Evolutionary conservation across 2,113 vertebrate species (phyloP).

Genomic region (Sapajus apella): DNA sequence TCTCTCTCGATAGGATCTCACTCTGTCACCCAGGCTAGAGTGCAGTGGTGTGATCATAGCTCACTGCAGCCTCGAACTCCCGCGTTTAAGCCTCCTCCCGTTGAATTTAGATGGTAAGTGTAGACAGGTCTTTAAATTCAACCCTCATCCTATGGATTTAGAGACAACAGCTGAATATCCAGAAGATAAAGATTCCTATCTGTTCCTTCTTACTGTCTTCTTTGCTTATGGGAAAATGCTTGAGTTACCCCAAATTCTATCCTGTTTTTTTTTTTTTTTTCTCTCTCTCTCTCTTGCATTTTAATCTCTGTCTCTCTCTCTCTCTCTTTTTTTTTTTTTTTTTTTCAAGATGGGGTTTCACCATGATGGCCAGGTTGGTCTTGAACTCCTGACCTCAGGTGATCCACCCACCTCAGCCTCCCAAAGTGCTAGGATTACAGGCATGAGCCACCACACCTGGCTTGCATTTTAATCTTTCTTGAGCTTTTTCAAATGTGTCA

Average conservation of each 20-base stretch:
- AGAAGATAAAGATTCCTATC: neutral
- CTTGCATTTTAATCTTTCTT: neutral
- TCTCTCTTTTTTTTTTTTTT: accelerated
- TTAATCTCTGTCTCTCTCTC: neutral
- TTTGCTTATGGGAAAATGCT: neutral
- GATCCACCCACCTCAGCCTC: no score
- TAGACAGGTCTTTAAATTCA: neutral
- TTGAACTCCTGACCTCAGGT: no score
- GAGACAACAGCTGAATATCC: neutral
- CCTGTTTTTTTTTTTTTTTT: neutral
- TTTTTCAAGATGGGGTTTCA: no score
- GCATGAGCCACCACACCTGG: no score
- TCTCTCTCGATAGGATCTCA: no score
- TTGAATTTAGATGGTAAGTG: neutral
- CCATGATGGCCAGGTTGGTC: no score
- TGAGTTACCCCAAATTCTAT: neutral
- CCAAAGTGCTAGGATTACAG: no score
- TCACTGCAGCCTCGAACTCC: no score
- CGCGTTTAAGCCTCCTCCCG: no score
- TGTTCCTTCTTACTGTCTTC: neutral
- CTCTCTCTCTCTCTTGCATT: neutral
- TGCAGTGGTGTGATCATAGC: no score
- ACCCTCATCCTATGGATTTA: neutral
- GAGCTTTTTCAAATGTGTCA: neutral
- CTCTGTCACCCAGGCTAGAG: no score